Base-by-base conservation (phyloP, 2,797 vertebrate genomes). In the Pangasius macronema region DNA sequence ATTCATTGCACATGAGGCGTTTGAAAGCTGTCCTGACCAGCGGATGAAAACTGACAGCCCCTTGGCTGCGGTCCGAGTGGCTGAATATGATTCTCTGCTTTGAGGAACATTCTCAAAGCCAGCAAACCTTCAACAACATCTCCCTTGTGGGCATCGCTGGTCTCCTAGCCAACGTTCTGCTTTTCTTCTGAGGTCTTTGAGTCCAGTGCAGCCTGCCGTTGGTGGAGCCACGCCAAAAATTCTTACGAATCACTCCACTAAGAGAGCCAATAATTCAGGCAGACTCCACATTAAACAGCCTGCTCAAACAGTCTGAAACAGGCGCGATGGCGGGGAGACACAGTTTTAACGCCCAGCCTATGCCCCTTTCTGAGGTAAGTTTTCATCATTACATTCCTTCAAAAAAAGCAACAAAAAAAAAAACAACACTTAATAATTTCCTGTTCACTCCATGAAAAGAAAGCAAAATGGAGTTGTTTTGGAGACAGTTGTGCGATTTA, bases 231-330 rank as follows among this genome's bases (percentile, higher is more conserved):
- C 68, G 75, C 76, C 80, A 86, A 83, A 86, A 63, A 87, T 88
- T 85, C 80, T 80, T 79, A 91, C 93, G 94, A 93, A 89, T 91
- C 91, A 90, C 88, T 88, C 88, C 87, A 83, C 83, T 88, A 84
- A 65, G 82, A 89, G 91, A 93, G 91, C 94, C 93, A 94, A 92
- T 93, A 93, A 95, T 94, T 94, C 94, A 93, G 90, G 90, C 91
- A 91, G 92, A 93, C 88, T 93, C 89, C 92, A 91, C 90, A 92
- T 93, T 92, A 93, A 46, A 59, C 90, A 51, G 80, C 46, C 79
- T 22, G 65, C 57, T 82, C 77, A 82, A 91, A 92, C 90, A 92
- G 91, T 93, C 94, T 92, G 92, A 94, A 91, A 94, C 90, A 89
- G 90, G 93, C 63, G n/a, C 8, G 13, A 80, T 42, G 53, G 27